These are phyloP conservation scores for Myrmecophaga tridactyla DNA, from an alignment of 2,113 vertebrate genomes.

Conservation along the genomic window DNA sequence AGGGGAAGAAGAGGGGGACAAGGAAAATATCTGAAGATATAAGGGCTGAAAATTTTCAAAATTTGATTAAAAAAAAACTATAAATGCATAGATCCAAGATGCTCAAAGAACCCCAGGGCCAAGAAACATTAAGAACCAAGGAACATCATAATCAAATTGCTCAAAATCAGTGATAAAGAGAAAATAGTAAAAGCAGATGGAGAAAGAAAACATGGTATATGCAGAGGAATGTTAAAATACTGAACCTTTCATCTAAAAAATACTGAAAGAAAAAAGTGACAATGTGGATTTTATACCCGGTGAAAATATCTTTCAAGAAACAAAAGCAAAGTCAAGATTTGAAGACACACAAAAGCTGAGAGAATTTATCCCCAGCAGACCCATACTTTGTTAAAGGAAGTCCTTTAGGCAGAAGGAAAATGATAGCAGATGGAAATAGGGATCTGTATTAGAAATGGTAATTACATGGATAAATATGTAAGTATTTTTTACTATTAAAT, in stretches of 20 bases:
- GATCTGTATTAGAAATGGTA: not conserved
- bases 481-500: not conserved
- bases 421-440: not conserved
- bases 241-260: not conserved
- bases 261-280: not conserved
- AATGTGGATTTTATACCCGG: not conserved
- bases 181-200: not conserved
- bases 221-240: not conserved
- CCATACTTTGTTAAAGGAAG: not conserved
- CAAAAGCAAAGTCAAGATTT: not conserved
- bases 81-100: not conserved
- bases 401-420: not conserved
- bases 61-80: not conserved
- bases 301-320: not conserved
- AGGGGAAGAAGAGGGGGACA: not conserved
- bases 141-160: not conserved
- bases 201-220: not conserved
- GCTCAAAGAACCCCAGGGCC: not conserved
- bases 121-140: not conserved
- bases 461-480: too few relatives aligned
- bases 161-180: not conserved
- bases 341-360: not conserved
- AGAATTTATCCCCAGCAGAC: not conserved
- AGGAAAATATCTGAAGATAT: not conserved
- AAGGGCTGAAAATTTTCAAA: not conserved